phyloP scores from a whole-genome alignment of 2,797 vertebrate species.

The Strix occidentalis region DNA sequence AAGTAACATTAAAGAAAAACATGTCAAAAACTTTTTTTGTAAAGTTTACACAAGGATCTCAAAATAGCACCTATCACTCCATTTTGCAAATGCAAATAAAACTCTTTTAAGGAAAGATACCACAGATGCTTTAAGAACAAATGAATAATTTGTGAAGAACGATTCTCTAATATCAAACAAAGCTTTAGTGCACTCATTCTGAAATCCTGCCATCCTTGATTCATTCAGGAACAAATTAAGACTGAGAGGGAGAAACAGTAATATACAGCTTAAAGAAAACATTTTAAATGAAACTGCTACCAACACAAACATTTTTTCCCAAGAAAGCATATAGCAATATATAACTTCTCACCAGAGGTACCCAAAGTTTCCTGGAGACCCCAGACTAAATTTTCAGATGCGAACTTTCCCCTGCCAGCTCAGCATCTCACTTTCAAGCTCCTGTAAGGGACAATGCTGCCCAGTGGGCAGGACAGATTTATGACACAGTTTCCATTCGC shows the following conservation, averaged over 20 bases:
- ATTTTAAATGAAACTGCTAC: background rate
- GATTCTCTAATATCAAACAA: background rate
- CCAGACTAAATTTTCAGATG: background rate
- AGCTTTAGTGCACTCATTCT: background rate
- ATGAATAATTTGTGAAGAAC: background rate
- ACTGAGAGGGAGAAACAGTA: background rate
- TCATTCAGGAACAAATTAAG: background rate
- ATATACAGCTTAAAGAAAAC: background rate
- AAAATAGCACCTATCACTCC: background rate
- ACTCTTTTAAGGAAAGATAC: background rate
- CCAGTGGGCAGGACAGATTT: background rate
- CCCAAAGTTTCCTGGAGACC: background rate
- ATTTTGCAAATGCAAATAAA: background rate
- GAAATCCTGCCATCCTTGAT: background rate
- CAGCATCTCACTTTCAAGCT: background rate
- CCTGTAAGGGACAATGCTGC: background rate
- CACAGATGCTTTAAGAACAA: background rate
- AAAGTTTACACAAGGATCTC: background rate
- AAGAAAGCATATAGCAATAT: background rate
- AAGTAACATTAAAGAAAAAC: background rate
- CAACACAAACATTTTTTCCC: background rate
- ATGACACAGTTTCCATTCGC: background rate
- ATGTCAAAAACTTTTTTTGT: accelerated
- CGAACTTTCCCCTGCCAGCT: background rate
- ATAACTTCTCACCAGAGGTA: background rate